phyloP scores from a whole-genome alignment of 2,888 invertebrate genomes.

The Nemapogon koenigi region DNA sequence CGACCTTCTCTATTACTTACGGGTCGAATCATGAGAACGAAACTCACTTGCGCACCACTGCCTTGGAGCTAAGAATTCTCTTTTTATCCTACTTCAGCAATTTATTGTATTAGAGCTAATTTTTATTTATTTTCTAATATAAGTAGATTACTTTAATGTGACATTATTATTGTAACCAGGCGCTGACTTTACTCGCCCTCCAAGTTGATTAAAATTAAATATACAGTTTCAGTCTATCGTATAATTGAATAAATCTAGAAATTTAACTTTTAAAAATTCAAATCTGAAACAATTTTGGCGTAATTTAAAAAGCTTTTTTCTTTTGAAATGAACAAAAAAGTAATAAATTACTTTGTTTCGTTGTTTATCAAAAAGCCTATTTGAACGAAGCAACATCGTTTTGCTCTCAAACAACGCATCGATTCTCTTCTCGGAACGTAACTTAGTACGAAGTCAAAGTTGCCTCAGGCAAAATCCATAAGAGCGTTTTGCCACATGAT shows the following conservation, averaged over 20 bases:
- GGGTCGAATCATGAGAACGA: slow-evolving; percentile 23
- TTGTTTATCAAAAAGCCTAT: slow-evolving; percentile 5
- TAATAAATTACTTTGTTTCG: not conserved
- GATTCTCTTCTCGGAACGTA: slow-evolving; percentile 23
- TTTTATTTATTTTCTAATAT: too few species aligned
- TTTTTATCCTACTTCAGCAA: slow-evolving; percentile 4
- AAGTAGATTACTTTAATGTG: too few species aligned
- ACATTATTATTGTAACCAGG: too few species aligned
- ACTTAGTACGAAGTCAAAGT: slow-evolving; percentile 53
- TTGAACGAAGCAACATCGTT: slow-evolving; percentile 42
- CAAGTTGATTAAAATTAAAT: too few species aligned
- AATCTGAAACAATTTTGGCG: too few species aligned
- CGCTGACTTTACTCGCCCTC: too few species aligned
- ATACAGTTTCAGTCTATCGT: too few species aligned
- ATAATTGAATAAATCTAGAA: too few species aligned
- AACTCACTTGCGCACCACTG: slow-evolving; percentile 2
- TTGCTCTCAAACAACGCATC: slow-evolving; percentile 53
- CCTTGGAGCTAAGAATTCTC: slow-evolving; percentile 6
- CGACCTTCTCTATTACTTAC: slow-evolving; percentile 35
- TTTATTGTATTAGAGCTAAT: slow-evolving; percentile 4
- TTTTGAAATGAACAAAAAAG: not conserved
- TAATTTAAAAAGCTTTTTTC: not conserved
- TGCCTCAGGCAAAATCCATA: slow-evolving; percentile 57
- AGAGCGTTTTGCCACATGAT: slow-evolving; percentile 58
- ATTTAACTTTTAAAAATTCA: too few species aligned